phyloP scores from a whole-genome alignment of 2,113 vertebrate species.

The Chinchilla lanigera region DNA sequence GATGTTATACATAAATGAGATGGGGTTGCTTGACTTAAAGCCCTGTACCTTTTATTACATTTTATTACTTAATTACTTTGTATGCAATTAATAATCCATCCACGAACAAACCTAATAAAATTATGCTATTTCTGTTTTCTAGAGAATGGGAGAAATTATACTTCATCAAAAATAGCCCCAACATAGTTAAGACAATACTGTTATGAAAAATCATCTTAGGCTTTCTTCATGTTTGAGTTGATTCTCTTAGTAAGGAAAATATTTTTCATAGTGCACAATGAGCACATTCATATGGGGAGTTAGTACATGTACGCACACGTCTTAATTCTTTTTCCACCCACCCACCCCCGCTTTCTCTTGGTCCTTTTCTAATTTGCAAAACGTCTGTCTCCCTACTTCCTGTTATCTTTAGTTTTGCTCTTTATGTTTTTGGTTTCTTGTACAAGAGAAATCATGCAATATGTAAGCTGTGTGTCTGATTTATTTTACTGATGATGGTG shows the following conservation, averaged over 20 bases:
- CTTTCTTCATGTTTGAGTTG: not conserved
- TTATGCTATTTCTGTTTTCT: not conserved
- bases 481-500: not conserved
- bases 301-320: not conserved
- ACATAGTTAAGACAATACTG: fast-evolving
- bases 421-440: not conserved
- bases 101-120: not conserved
- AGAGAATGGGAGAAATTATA: not conserved
- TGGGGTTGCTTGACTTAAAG: not conserved
- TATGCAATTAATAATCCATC: not conserved
- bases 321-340: not conserved
- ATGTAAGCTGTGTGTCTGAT: not conserved
- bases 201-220: not conserved
- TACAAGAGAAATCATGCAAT: not conserved
- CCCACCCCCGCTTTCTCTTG: not conserved
- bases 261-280: not conserved
- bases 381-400: not conserved
- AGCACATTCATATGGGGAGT: not conserved
- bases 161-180: not conserved
- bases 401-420: not conserved
- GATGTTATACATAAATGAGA: too few species aligned
- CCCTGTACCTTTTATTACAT: not conserved
- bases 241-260: not conserved
- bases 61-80: not conserved
- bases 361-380: not conserved